Percentiles rank a stretch among this genome's conserved stretches.
Evolutionary conservation across 2,797 vertebrate genomes (phyloP).

Genomic region (Hoplostethus mediterraneus): DNA sequence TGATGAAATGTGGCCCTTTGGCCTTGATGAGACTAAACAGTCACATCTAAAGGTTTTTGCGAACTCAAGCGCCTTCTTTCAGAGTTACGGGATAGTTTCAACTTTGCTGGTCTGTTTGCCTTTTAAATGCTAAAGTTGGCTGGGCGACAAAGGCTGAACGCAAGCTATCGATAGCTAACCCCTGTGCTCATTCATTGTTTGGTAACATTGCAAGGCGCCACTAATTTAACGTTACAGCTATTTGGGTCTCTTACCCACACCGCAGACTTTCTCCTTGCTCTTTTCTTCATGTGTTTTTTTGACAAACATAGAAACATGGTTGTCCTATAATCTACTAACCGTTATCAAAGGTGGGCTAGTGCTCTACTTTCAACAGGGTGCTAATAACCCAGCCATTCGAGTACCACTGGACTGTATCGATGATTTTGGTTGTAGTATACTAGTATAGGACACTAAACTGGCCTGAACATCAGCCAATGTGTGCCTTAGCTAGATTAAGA

Average conservation of each 20-base stretch:
- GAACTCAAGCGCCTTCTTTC: not conserved
- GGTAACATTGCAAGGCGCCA: slow-evolving; percentile 47
- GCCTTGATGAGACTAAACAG: not conserved
- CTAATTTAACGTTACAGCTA: not conserved
- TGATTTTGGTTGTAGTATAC: no score
- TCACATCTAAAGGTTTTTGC: not conserved
- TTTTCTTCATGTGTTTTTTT: not conserved
- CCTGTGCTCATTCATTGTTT: slow-evolving; percentile 52
- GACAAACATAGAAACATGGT: no score
- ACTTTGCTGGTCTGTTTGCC: not conserved
- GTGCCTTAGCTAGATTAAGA: no score
- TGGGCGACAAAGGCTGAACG: not conserved
- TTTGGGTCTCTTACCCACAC: not conserved
- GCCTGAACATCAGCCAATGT: no score
- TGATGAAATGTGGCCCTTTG: not conserved
- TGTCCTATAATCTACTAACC: no score
- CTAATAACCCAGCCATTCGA: no score
- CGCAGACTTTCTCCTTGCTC: not conserved
- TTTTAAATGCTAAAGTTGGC: not conserved
- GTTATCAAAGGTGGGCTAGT: no score
- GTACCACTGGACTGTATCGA: no score
- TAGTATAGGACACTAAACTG: no score
- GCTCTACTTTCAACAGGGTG: no score
- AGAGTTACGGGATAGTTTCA: not conserved
- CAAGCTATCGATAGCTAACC: not conserved